Conservation (phyloP, 2,797 vertebrate species). For the Ambastaia sidthimunki region DNA sequence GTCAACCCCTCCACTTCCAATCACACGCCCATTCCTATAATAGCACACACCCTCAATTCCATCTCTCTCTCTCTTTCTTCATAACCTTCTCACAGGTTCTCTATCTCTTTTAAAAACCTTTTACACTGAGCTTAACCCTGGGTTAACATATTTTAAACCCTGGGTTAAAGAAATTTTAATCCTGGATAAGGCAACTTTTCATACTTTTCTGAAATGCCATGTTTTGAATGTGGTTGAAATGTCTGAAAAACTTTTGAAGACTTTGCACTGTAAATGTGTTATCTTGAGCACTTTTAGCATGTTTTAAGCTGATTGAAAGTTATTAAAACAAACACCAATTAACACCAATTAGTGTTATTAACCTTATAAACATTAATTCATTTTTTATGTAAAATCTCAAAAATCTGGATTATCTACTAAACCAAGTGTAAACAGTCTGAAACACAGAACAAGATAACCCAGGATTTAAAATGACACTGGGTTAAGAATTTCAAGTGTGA, state of each 20-base stretch:
- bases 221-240: not conserved
- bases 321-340: no score
- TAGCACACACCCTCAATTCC: not conserved
- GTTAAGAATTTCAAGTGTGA: no score
- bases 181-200: not conserved
- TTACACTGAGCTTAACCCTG: not conserved
- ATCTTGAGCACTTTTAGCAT: not conserved
- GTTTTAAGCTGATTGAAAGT: no score
- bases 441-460: no score
- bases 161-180: not conserved
- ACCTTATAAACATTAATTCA: no score
- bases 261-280: not conserved
- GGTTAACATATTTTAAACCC: not conserved
- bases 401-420: no score
- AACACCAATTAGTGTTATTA: no score
- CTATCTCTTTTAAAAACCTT: constrained; percentile 8
- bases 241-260: not conserved
- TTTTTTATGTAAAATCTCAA: no score
- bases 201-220: not conserved
- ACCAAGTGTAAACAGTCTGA: no score
- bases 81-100: not conserved
- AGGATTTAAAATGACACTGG: no score
- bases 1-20: constrained; percentile 37
- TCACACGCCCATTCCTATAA: constrained; percentile 29
- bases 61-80: not conserved